Evolutionary conservation across 2,113 vertebrate species (phyloP), one percentile per base, ranked within the genome.

Genomic region (Lampris incognitus): DNA sequence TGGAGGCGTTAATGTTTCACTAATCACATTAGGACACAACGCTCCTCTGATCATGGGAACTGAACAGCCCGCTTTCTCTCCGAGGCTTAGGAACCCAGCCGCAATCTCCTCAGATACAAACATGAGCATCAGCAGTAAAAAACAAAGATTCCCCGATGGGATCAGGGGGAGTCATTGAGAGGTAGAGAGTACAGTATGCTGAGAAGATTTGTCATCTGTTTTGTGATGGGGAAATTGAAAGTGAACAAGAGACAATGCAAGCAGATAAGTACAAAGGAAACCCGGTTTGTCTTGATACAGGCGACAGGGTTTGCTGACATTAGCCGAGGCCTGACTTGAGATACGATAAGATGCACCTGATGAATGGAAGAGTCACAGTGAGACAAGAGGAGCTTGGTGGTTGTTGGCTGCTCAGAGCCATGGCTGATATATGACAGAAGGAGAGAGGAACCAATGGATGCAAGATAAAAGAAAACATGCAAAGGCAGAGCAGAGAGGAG

Each of bases 1-100:
- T 70, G 83, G 81, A 89, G 88, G 90, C 86, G 83, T 89, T 89
- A 90, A 92, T 85, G 88, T 89, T 83, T 90, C 86, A 85, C 88
- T 93, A 93, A 92, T 92, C 92, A 90, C 90, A 88, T 92, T 91
- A 92, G 86, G 74, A 76, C 81, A 92, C 85, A 81, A 85, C 84
- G 74, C 86, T 88, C 85, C 88, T 78, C 88, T 74, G 85, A 85
- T 92, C 82, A 87, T 82, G 79, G 74, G 85, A 79, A 92, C 88
- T 73, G 85, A 90, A 91, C 87, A 90, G 88, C 81, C 78, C 62
- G 76, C 72, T 86, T 88, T 89, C 83, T 90, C 66, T 85, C 39
- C 50, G 48, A 71, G 67, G 89, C 87, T 91, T 85, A 90, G 65
- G 68, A 86, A 89, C 83, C 79, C 77, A 79, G 79, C 80, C 51